A percentile compares a stretch with the other conserved stretches of the same genome.
These are phyloP conservation scores for Drosophila asahinai DNA, from an alignment of 1,140 invertebrate genomes.

Conservation along the genomic window DNA sequence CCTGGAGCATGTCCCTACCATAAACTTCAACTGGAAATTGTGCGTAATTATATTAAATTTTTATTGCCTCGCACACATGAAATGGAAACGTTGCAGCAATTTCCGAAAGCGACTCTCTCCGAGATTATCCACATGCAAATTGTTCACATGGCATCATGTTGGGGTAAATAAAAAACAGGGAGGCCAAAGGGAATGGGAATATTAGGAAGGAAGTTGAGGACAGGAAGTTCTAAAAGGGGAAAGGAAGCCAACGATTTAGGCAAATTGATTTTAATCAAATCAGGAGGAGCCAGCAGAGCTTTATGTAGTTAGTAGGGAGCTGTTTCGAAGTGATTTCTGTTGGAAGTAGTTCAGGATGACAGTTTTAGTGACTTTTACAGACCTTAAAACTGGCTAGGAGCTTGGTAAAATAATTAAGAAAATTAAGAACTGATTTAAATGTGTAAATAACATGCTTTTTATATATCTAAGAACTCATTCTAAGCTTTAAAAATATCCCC, in stretches of 20 bases:
- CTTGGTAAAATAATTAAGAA: no score
- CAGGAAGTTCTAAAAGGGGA: neutral
- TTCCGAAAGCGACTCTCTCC: constrained; percentile 34
- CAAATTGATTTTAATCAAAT: constrained; percentile 54
- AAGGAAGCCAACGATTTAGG: constrained; percentile 10
- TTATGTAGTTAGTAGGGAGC: neutral
- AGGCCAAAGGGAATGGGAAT: neutral
- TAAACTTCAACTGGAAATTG: constrained; percentile 81
- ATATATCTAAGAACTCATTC: neutral
- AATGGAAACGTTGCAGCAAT: constrained; percentile 70
- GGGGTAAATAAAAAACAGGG: constrained; percentile 11
- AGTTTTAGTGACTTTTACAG: neutral
- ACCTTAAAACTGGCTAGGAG: neutral
- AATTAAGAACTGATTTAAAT: neutral
- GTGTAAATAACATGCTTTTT: no score
- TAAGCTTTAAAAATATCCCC: neutral
- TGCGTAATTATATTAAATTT: constrained; percentile 84
- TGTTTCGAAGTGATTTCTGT: neutral
- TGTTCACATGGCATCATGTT: constrained; percentile 18
- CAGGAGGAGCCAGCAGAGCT: neutral
- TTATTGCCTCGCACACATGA: constrained; percentile 66
- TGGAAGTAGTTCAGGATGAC: neutral
- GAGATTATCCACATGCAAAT: constrained; percentile 50
- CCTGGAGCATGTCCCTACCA: constrained; percentile 50
- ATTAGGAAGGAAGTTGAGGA: constrained; percentile 5